Evolutionary conservation across 37 sponge, comb jelly and placozoan species (phyloP), one percentile per base, ranked within the genome.

Genomic region (Diacarnus erythraeanus): DNA sequence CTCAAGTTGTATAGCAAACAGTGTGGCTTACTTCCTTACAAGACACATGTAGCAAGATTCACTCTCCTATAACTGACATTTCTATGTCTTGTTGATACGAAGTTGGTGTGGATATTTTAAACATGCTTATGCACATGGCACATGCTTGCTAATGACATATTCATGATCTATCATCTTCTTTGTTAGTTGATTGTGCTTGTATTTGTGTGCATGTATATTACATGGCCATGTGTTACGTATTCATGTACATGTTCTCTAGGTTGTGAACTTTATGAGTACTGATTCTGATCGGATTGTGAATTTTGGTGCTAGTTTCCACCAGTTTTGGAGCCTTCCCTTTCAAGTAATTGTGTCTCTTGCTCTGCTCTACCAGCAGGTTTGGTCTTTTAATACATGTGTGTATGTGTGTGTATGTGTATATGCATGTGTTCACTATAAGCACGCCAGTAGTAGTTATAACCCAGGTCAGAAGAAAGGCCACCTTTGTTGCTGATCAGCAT

Each of bases 281-380:
- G 99, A 98, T 66, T 76, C 92, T 10, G 92, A 94, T n/a, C 80
- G 94, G 23, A 89, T 98, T 77, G 92, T 88, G 25, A 94, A 92
- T 70, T 94, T 91, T 54, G 72, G 87, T 41, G 80, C 69, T 36
- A 96, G 97, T 58, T 96, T 98, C 41, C 95, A 96, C 57, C 89
- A 91, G 77, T 94, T 96, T 68, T 98, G 99, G 99, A 94, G 95
- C 61, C 76, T 98, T 42, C 99, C 99, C 0, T 80, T 98, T n/a
- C 95, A 96, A 66, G 81, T 98, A 23, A 83, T 67, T 23, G 67
- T 96, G 17, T 79, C 95, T 57, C 83, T 98, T n/a, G 88, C 73
- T 36, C 92, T 98, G 3, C 79, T 98, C 34, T 85, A 96, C 65
- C 86, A 75, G 64, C 97, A 97, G 87, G 95, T 94, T 23, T 20